phyloP scores from a whole-genome alignment of 2,113 vertebrate genomes.

The Myrmophylax atrothorax region DNA sequence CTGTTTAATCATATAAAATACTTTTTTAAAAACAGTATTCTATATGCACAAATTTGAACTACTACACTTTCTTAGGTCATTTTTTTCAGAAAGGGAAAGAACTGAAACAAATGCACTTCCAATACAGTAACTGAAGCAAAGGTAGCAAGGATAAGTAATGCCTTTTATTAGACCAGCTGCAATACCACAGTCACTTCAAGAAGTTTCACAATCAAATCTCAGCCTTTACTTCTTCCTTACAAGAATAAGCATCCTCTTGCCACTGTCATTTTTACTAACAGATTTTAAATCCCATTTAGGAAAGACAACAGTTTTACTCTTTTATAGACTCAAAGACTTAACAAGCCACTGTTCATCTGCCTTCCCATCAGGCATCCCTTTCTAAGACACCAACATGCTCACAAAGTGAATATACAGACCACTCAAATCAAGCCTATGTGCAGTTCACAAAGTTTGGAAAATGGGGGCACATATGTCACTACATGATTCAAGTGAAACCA shows the following conservation, averaged over 20 bases:
- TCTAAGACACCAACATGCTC: not conserved
- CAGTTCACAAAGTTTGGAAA: not conserved
- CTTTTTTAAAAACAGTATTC: not conserved
- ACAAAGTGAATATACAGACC: not conserved
- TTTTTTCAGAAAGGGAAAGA: not conserved
- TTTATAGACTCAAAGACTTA: not conserved
- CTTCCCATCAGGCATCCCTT: not conserved
- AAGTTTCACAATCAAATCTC: not conserved
- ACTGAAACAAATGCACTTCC: not conserved
- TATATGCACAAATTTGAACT: not conserved
- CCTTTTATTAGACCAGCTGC: not conserved
- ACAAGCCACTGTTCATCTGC: not conserved
- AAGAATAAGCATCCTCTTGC: not conserved
- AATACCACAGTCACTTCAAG: not conserved
- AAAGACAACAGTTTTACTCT: not conserved
- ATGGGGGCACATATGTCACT: not conserved
- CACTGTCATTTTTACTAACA: not conserved
- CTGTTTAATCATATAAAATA: not conserved
- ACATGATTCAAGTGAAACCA: not conserved
- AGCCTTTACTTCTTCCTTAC: not conserved
- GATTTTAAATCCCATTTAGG: not conserved
- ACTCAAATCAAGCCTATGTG: rapidly evolving
- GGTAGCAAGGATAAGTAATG: not conserved
- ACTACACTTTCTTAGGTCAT: not conserved
- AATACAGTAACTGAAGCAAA: not conserved